A percentile compares a stretch with the other conserved stretches of the same genome.
Conservation (phyloP, 1,140 invertebrate species). For the Gonatopus flavifemur region DNA sequence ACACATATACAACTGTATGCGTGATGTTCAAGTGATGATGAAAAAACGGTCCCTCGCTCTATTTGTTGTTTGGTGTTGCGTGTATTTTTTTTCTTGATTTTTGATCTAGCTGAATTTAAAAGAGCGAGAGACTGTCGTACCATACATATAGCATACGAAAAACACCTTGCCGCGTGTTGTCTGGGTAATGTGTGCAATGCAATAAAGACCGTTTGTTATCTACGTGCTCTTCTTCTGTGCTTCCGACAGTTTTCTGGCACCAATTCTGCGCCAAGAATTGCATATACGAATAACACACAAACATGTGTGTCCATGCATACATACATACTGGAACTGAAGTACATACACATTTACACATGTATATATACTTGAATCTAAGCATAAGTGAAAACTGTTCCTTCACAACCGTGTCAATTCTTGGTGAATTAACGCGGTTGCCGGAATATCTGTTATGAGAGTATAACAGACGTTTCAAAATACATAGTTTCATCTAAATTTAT, state of each 20-base stretch:
- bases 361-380: not conserved
- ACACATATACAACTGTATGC: not conserved
- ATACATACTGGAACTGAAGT: no score
- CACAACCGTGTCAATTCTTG: not conserved
- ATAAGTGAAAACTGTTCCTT: not conserved
- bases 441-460: constrained; percentile 5
- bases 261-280: not conserved
- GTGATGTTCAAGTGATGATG: constrained; percentile 11
- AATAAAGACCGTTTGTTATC: constrained; percentile 14
- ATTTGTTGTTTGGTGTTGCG: constrained; percentile 24
- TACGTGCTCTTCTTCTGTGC: no score
- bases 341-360: not conserved
- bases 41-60: constrained; percentile 20
- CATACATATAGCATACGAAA: no score
- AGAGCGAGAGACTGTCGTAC: constrained; percentile 22
- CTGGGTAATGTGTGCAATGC: not conserved
- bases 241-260: constrained; percentile 7
- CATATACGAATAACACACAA: not conserved
- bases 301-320: not conserved
- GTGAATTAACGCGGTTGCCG: not conserved
- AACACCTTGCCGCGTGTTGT: no score
- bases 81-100: constrained; percentile 18
- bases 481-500: no score
- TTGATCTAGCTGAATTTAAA: constrained; percentile 16
- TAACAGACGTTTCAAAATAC: no score